phyloP scores from a whole-genome alignment of 2,888 invertebrate species.

The Clusia tigrina region DNA sequence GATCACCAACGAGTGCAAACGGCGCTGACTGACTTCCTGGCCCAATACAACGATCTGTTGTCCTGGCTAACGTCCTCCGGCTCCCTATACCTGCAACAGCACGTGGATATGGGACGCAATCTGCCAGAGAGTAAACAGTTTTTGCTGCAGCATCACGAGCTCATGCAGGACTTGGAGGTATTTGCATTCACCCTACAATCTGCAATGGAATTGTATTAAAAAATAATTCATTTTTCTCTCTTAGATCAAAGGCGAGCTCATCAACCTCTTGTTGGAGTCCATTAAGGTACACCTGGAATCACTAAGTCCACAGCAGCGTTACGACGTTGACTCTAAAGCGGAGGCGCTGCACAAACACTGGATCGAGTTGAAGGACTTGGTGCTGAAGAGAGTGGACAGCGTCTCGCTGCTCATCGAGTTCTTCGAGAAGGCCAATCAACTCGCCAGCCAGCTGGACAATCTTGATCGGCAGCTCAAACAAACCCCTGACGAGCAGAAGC shows the following conservation, averaged over 20 bases:
- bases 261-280: slow-evolving; percentile 71
- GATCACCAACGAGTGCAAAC: slow-evolving; percentile 75
- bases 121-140: slow-evolving; percentile 75
- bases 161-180: slow-evolving; percentile 77
- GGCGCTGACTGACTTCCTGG: slow-evolving; percentile 73
- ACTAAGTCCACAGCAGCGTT: slow-evolving; percentile 71
- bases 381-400: slow-evolving; percentile 73
- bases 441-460: slow-evolving; percentile 72
- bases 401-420: slow-evolving; percentile 76
- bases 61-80: slow-evolving; percentile 79
- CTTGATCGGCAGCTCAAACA: slow-evolving; percentile 70
- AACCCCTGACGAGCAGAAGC: slow-evolving; percentile 69
- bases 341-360: slow-evolving; percentile 72
- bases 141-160: slow-evolving; percentile 75
- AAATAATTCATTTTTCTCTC: slow-evolving; percentile 38
- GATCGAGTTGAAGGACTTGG: slow-evolving; percentile 69
- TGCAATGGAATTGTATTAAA: neutral
- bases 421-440: slow-evolving; percentile 73
- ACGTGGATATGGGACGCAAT: slow-evolving; percentile 78
- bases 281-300: slow-evolving; percentile 71
- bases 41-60: slow-evolving; percentile 74
- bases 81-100: slow-evolving; percentile 76
- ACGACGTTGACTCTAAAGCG: slow-evolving; percentile 71
- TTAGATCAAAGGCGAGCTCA: slow-evolving; percentile 73
- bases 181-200: neutral